Percentiles rank a stretch among this genome's conserved stretches.
Conservation (phyloP, 2,888 invertebrate genomes). For the Xanthia togata region DNA sequence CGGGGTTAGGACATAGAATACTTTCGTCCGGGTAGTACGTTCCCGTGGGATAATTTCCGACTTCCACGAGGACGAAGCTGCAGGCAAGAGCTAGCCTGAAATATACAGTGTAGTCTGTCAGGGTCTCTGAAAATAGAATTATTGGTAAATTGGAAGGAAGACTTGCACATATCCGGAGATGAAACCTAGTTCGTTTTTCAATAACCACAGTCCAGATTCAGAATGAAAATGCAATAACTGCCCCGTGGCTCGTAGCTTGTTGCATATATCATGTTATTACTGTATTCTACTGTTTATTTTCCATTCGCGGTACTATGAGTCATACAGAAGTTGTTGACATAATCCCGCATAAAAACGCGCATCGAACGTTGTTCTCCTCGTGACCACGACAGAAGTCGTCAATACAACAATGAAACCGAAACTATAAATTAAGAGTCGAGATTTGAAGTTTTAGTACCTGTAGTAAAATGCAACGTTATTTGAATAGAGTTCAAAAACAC, state of each 20-base stretch:
- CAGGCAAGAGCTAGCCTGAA: background rate
- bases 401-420: constrained; percentile 17
- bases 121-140: constrained; percentile 22
- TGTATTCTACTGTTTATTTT: constrained; percentile 15
- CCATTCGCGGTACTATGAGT: background rate
- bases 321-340: constrained; percentile 10
- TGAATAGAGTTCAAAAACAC: constrained; percentile 1
- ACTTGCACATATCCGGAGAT: constrained; percentile 1
- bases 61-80: background rate
- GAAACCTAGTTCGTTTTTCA: constrained; percentile 21
- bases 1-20: background rate
- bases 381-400: constrained; percentile 28
- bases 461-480: constrained; percentile 26
- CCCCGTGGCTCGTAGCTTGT: background rate
- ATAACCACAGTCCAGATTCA: constrained; percentile 11
- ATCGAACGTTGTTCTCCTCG: constrained; percentile 17
- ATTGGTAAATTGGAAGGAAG: constrained; percentile 38
- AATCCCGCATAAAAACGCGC: constrained; percentile 19
- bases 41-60: background rate
- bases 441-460: constrained; percentile 26
- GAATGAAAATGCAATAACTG: constrained; percentile 21
- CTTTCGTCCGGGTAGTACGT: background rate
- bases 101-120: background rate
- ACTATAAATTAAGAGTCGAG: constrained; percentile 22
- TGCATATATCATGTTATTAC: constrained; percentile 21